Percentiles rank a stretch among this genome's conserved stretches.
Evolutionary conservation across 2,888 invertebrate species (phyloP).

Genomic region (Idaea biselata): DNA sequence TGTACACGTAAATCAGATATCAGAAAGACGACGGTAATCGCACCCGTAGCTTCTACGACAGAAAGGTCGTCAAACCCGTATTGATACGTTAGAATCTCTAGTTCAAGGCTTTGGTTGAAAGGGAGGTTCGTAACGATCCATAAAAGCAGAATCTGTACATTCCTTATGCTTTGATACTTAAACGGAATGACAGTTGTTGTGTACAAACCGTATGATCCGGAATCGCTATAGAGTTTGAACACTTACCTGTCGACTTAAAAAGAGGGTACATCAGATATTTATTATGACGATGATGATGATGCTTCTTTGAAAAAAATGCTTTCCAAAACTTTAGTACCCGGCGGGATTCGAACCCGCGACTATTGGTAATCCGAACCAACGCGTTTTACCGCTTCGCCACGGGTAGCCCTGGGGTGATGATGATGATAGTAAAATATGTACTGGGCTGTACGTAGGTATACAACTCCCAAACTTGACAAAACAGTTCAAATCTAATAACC

Average conservation of each 20-base stretch:
- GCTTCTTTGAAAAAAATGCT: too few relatives aligned
- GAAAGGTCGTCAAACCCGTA: neutral
- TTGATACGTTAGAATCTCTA: neutral
- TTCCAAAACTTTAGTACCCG: too few relatives aligned
- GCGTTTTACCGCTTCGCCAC: too few relatives aligned
- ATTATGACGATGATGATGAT: too few relatives aligned
- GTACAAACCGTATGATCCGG: constrained; percentile 44
- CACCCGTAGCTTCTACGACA: neutral
- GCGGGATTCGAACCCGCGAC: too few relatives aligned
- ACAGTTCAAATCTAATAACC: too few relatives aligned
- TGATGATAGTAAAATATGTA: too few relatives aligned
- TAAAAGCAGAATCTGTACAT: constrained; percentile 8
- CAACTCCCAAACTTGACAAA: too few relatives aligned
- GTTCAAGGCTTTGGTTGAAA: neutral
- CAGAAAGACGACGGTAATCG: neutral
- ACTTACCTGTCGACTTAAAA: neutral
- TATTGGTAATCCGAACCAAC: too few relatives aligned
- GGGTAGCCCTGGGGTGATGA: too few relatives aligned
- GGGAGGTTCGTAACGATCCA: neutral
- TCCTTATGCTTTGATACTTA: constrained; percentile 28
- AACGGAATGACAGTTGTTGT: constrained; percentile 55
- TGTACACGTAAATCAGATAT: too few relatives aligned
- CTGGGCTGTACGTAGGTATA: too few relatives aligned
- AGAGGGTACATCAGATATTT: neutral
- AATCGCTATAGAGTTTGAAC: neutral